Base-by-base conservation (phyloP, 2,888 invertebrate species). In the Mactromeris polynyma region DNA sequence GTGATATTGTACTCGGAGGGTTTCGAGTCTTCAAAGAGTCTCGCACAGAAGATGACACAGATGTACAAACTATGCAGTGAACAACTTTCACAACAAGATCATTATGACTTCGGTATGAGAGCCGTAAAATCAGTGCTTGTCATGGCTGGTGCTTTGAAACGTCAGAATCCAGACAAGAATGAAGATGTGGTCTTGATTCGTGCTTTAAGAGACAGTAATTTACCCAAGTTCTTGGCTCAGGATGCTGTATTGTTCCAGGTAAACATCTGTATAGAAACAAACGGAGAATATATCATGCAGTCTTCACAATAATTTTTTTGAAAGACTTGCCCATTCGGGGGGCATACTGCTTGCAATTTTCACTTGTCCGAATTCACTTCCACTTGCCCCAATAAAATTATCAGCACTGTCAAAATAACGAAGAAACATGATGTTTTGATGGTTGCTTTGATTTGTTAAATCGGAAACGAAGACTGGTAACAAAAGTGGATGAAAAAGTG, bases 1-100 rank as follows among this genome's bases (percentile, higher is more conserved):
- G 98, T 99, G 4, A 98, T 98, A 91, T 97, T 99, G n/a, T 99
- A 99, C 96, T 98, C 98, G 0, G 98, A 99, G 97, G 99, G 99
- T 17, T 99, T 99, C 95, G 98, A 98, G 96, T 98, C 98, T 0
- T 98, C 98, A 0, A 98, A 98, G 96, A 97, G 98, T 3, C 97
- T 99, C n/a, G 98, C 99, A 0, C 98, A 98, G 95, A 99, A 99
- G 97, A 98, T 99, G 98, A 98, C 98, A 0, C 98, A 98, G 96
- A 98, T 99, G 98, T 99, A 99, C 97, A 98, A 98, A 95, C 97
- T 99, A 7, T 98, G 98, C 95, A 98, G 98, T 94, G 99, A 99
- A 96, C 99, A 99, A 96, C 97, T 99, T 1, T 98, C 98, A 0
- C 98, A 98, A 94, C 99, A 99, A 93, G 97, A 98, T 95, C 99